Evolutionary conservation across 2,888 invertebrate species (phyloP), one percentile per base, ranked within the genome.

Genomic region (Dryomyza anilis): DNA sequence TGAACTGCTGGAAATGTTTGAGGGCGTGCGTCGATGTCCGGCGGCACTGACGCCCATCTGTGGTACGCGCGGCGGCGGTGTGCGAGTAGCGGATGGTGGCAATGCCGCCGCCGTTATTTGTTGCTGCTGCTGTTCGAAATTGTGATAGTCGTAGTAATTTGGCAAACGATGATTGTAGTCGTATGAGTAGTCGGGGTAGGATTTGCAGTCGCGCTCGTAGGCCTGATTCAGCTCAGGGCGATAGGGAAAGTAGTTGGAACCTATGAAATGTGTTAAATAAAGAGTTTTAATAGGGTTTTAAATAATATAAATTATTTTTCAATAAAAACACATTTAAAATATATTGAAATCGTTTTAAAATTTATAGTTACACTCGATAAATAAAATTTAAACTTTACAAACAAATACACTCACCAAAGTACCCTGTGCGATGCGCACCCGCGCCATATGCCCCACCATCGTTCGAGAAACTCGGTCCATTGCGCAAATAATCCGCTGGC

Each of bases 11-110:
- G 89, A 89, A 4, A 92, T 89, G 75, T 92, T 92, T 0, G 93
- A 92, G 0, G 92, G 89, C 0, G 93, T 92, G 64, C 94, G 86
- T 71, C 91, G 87, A 81, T 94, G 95, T 1, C 81, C 81, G 1
- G 77, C 78, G 2, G 83, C 83, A 21, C 74, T 79, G 1, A 84
- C 76, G 14, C 83, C 83, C 83, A 83, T 83, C 67, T 83, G 81
- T 0, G 84, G 84, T 2, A 83, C 82, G 2, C 83, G 76, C 1
- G 81, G 81, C 2, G 81, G 81, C n/a, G 81, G 81, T 16, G 82
- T 79, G 10, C 80, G 74, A 10, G 79, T 76, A 63, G 73, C 76
- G 14, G 69, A 73, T 3, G 76, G 69, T n/a, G n/a, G n/a, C n/a
- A n/a, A n/a, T n/a, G n/a, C n/a, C n/a, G n/a, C n/a, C 1, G 74